Base-by-base conservation (phyloP, 2,888 invertebrate genomes). In the Nomada flava region DNA sequence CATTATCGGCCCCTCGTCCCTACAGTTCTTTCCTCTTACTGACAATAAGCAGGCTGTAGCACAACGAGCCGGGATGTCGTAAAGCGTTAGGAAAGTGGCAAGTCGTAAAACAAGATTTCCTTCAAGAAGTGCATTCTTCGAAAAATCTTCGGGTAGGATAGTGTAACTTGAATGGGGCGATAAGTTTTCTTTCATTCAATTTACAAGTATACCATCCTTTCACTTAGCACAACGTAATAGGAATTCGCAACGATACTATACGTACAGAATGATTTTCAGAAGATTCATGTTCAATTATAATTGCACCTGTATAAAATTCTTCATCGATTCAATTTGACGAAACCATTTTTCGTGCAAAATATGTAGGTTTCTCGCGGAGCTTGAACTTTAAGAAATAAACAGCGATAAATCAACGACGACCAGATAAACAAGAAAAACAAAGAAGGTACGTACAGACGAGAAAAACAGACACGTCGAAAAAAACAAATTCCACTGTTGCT, bases 41-140 rank as follows among this genome's bases (percentile, higher is more conserved):
- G 47, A 42, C 71, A 36, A 47, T 63, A 29, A 29, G 26, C 29
- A 55, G 13, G n/a, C 20, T 9, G 23, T 26, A 53, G 26, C 44
- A 47, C 47, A 26, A 59, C 47, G 29, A 29, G 59, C 20, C 15
- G 70, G 29, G 15, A 70, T 50, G 29, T 70, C 70, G 70, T 70
- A 57, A 69, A 69, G 44, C 70, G 47, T 47, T 59, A 26, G 59
- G 59, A 60, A 70, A 59, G 70, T 50, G 59, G 69, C 44, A 2
- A 57, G 26, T 57, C 44, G 57, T 69, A 69, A 69, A 69, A 69
- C 20, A 60, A 60, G 26, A 70, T 70, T 47, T 47, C 59, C 47
- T n/a, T n/a, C 70, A 20, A 2, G 5, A 44, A 44, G 20, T 47
- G 20, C 47, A 59, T 47, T 47, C 15, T 60, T 47, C 26, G 44